Evolutionary conservation across 2,888 invertebrate genomes (phyloP).

Genomic region (Caenorhabditis drosophilae): DNA sequence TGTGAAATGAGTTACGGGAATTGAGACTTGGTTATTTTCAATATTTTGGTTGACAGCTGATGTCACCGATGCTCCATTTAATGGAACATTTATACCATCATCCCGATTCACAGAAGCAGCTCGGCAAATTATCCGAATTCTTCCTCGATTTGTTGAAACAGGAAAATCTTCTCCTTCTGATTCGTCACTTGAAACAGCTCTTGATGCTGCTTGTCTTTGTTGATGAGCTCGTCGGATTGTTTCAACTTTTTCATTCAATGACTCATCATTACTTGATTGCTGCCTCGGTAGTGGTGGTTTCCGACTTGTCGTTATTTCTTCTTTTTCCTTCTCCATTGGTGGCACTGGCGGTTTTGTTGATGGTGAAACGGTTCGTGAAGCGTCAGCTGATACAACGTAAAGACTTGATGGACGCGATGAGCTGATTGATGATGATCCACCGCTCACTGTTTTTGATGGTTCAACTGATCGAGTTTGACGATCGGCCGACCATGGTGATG

Average conservation of each 20-base stretch:
- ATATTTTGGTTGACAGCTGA: conserved; percentile 4
- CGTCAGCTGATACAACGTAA: conserved; percentile 13
- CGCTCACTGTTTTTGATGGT: conserved; percentile 7
- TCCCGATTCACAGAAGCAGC: conserved; percentile 51
- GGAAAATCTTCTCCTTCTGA: conserved; percentile 39
- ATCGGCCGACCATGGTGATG: conserved; percentile 33
- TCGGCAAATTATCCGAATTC: conserved; percentile 81
- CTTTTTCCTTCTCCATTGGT: conserved; percentile 28
- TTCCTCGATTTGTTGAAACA: conserved; percentile 71
- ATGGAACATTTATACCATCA: conserved; percentile 15
- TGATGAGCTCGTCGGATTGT: conserved; percentile 62
- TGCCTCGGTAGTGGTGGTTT: conserved; percentile 61
- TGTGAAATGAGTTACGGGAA: conserved; percentile 64
- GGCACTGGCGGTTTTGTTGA: conserved; percentile 21
- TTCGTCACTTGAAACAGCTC: conserved; percentile 41
- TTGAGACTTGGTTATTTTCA: conserved; percentile 35
- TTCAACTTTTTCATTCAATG: conserved; percentile 63
- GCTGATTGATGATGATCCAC: conserved; percentile 1
- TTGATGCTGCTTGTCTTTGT: conserved; percentile 39
- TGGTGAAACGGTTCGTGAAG: conserved; percentile 33
- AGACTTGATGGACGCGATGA: conserved; percentile 30
- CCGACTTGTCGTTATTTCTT: conserved; percentile 13
- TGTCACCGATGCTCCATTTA: background rate
- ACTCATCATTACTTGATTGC: conserved; percentile 55
- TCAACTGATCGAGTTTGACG: conserved; percentile 24